These are phyloP conservation scores for Brachyistius frenatus DNA, from an alignment of 2,113 vertebrate species.

Conservation along the genomic window DNA sequence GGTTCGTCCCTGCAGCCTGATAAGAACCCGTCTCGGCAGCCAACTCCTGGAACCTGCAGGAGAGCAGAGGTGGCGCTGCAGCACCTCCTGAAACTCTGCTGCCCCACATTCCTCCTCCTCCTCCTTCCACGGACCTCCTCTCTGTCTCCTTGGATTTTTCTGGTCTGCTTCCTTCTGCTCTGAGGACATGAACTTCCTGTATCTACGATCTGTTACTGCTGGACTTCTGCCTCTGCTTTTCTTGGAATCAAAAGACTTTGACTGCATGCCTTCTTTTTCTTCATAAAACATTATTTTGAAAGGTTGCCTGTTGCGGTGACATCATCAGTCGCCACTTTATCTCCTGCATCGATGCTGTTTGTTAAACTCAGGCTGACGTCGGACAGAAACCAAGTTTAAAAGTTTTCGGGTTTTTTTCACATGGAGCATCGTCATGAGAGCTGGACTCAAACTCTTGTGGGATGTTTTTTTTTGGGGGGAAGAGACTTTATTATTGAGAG, in stretches of 20 bases:
- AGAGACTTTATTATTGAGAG: constrained; percentile 50
- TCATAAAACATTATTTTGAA: not conserved
- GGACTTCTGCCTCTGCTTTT: not conserved
- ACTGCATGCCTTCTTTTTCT: constrained; percentile 63
- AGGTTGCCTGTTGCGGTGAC: constrained; percentile 11
- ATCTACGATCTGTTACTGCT: constrained; percentile 17
- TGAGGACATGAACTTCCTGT: constrained; percentile 39
- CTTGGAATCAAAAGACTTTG: not conserved
- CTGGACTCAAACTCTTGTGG: constrained; percentile 86
- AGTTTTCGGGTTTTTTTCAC: constrained; percentile 42
- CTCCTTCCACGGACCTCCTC: constrained; percentile 65
- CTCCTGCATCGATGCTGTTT: constrained; percentile 28
- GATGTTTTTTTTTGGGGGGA: constrained; percentile 24
- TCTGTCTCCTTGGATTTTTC: constrained; percentile 59
- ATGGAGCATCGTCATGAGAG: constrained; percentile 82
- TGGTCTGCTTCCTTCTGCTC: constrained; percentile 45
- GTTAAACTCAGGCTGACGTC: constrained; percentile 39
- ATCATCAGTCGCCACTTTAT: not conserved
- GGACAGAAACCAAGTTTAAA: constrained; percentile 78
- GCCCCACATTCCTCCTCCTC: constrained; percentile 77
- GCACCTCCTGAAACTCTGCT: constrained; percentile 88
- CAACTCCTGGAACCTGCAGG: constrained; percentile 88
- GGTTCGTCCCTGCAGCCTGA: constrained; percentile 92
- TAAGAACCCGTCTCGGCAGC: constrained; percentile 93
- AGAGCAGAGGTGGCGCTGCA: constrained; percentile 89